Base-by-base conservation (phyloP, 2,888 invertebrate species). In the Heliconius ismenius region DNA sequence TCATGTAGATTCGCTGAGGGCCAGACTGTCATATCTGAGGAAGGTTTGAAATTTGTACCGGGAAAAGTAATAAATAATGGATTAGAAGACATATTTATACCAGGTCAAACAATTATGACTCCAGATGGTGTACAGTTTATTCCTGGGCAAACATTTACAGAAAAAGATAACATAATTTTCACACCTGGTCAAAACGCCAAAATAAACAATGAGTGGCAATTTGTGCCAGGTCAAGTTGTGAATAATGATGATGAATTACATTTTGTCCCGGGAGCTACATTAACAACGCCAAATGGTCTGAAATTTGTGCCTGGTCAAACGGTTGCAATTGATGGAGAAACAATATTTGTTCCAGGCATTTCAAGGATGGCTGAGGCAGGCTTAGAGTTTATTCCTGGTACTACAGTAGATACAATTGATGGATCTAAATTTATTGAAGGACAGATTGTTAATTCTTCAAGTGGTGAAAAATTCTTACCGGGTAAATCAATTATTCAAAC, bases 261-360 rank as follows among this genome's bases (percentile, higher is more conserved):
- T 81, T 96, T 96, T 82, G 90, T 96, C 60, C 95, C 96, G 73
- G 96, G 96, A 28, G 95, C 96, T 80, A 96, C 96, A 0, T 89
- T 96, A 78, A 89, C 95, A 54, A 96, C 96, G 18, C 92, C 95
- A 6, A 95, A 95, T 83, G 96, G 96, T 4, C 89, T 95, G 1
- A 95, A 95, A 82, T 96, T 96, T 85, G 92, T 96, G 63, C 95
- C 96, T 0, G 96, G 96, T 3, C 96, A 96, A 86, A 95, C 95
- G 74, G 91, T 95, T 9, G 86, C 90, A 10, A 84, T 91, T 15
- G 89, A 93, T 77, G 95, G 94, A 18, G 95, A 95, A 84, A 91
- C 91, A 32, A 91, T 92, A 68, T 96, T 96, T 85, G 92, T 96
- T 24, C 96, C 96, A 64, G 96, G 96, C 11, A 88, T 96, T 28